Conservation (phyloP, 2,888 invertebrate species). For the Junonia oenone region DNA sequence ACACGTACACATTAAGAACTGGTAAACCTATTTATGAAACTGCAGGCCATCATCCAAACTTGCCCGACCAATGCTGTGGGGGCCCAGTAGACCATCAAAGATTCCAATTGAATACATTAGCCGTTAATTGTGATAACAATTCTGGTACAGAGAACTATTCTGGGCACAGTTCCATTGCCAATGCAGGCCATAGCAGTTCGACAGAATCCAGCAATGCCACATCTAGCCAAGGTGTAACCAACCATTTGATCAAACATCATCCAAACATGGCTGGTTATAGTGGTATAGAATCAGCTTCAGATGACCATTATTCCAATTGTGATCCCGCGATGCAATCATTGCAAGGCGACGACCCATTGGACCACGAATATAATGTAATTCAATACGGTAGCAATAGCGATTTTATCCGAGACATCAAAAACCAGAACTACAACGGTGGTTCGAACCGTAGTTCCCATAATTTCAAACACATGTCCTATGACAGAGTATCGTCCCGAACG, state of each 20-base stretch:
- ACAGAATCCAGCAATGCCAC: slow-evolving; percentile 76
- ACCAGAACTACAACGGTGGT: slow-evolving; percentile 76
- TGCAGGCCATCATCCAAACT: slow-evolving; percentile 59
- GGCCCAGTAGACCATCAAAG: slow-evolving; percentile 69
- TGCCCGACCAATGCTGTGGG: slow-evolving; percentile 65
- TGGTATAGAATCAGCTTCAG: slow-evolving; percentile 72
- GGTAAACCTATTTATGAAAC: slow-evolving; percentile 88
- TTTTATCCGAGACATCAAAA: slow-evolving; percentile 72
- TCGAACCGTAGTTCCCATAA: slow-evolving; percentile 74
- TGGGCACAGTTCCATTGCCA: slow-evolving; percentile 79
- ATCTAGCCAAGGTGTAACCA: slow-evolving; percentile 72
- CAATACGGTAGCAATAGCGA: slow-evolving; percentile 74
- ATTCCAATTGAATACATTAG: slow-evolving; percentile 75
- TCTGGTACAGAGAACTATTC: slow-evolving; percentile 83
- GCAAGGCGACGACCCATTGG: slow-evolving; percentile 70
- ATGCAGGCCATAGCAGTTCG: slow-evolving; percentile 74
- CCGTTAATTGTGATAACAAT: slow-evolving; percentile 80
- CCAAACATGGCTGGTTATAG: slow-evolving; percentile 62
- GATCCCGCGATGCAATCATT: slow-evolving; percentile 73
- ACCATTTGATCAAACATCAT: slow-evolving; percentile 74
- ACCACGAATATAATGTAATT: slow-evolving; percentile 76
- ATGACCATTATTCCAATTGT: slow-evolving; percentile 76
- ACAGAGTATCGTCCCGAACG: slow-evolving; percentile 70
- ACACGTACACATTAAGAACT: slow-evolving; percentile 89
- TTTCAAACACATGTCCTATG: slow-evolving; percentile 76